phyloP scores from a whole-genome alignment of 2,797 vertebrate genomes.

The Taeniopygia guttata region DNA sequence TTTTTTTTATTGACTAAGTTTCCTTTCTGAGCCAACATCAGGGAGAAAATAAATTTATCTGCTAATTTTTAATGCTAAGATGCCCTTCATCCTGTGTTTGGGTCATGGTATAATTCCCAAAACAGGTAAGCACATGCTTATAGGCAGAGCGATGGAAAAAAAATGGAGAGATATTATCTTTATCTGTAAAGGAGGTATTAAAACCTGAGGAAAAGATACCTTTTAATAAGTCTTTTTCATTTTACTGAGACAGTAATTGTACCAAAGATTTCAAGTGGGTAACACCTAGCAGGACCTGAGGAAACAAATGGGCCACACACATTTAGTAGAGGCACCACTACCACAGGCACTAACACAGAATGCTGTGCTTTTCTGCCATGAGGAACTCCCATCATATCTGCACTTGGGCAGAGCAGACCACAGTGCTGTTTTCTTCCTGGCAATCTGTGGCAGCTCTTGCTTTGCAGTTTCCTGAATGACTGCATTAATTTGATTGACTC shows the following conservation, averaged over 20 bases:
- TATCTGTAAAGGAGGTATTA: background rate
- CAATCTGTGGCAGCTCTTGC: background rate
- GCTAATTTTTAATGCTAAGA: background rate
- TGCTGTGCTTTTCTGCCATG: background rate
- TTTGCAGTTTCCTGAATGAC: background rate
- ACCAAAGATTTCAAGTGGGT: background rate
- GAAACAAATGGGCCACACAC: background rate
- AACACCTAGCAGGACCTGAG: background rate
- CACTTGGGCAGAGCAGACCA: background rate
- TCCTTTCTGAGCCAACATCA: background rate
- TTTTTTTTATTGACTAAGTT: background rate
- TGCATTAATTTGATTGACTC: conserved; percentile 13
- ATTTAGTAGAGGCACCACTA: background rate
- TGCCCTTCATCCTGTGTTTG: background rate
- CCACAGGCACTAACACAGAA: background rate
- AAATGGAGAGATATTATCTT: fast-evolving
- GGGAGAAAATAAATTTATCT: background rate
- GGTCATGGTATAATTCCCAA: background rate
- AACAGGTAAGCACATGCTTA: background rate
- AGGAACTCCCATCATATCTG: background rate
- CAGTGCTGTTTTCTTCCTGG: background rate
- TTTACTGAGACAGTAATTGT: background rate
- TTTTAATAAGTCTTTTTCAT: background rate
- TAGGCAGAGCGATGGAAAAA: background rate
- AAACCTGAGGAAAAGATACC: background rate